Evolutionary conservation across 2,888 invertebrate genomes (phyloP).

Genomic region (Oligia strigilis): DNA sequence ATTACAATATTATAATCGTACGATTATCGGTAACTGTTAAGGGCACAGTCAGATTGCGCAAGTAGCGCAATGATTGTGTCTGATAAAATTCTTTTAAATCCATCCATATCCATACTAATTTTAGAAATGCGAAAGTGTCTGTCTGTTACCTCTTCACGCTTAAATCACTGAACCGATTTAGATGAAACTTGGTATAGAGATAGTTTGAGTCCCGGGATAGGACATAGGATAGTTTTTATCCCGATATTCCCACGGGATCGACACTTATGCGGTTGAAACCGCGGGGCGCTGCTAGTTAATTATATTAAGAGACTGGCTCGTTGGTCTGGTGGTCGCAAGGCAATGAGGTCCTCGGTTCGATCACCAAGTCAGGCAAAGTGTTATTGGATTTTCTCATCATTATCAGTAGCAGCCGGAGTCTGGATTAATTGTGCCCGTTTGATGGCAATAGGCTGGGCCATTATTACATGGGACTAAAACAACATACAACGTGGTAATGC

Average conservation of each 20-base stretch:
- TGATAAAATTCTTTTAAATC: conserved; percentile 2
- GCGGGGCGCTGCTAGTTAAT: no score
- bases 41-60: conserved; percentile 14
- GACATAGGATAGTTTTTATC: no score
- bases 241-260: no score
- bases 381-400: background rate
- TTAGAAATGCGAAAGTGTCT: no score
- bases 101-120: background rate
- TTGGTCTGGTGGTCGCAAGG: background rate
- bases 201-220: no score
- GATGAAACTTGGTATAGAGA: no score
- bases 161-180: no score
- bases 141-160: no score
- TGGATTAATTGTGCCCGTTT: background rate
- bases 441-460: no score
- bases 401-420: background rate
- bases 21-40: conserved; percentile 46
- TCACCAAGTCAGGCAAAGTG: background rate
- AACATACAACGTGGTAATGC: no score
- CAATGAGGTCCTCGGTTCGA: background rate
- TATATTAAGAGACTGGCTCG: background rate
- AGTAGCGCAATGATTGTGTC: conserved; percentile 11
- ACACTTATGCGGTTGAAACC: no score
- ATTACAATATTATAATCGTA: conserved; percentile 46
- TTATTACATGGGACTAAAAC: background rate